These are phyloP conservation scores for Cichladusa arquata DNA, from an alignment of 2,113 vertebrate species.

Conservation along the genomic window DNA sequence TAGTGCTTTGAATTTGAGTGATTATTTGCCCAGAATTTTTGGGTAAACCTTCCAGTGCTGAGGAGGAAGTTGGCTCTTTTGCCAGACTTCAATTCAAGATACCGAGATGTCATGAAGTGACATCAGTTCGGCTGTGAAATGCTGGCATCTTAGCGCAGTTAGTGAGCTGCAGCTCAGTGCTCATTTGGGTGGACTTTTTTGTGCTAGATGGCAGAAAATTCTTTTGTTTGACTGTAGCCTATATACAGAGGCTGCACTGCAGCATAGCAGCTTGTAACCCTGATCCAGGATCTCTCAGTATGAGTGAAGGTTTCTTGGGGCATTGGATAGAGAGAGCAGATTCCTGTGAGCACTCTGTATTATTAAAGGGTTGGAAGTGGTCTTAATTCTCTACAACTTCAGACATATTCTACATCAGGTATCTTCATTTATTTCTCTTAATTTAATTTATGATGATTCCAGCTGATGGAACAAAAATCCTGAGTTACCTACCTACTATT, in stretches of 20 bases:
- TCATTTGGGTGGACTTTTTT: neutral
- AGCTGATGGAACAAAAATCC: neutral
- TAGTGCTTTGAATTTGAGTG: neutral
- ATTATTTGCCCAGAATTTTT: neutral
- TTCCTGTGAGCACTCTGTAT: neutral
- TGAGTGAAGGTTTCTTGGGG: neutral
- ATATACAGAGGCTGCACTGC: neutral
- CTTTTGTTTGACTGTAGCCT: neutral
- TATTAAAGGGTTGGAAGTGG: neutral
- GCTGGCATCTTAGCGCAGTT: rapidly evolving
- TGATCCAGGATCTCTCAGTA: neutral
- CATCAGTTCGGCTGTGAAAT: neutral
- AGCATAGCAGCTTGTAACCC: neutral
- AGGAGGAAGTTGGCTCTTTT: neutral
- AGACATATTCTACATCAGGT: neutral
- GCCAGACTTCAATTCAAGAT: neutral
- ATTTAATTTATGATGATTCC: neutral
- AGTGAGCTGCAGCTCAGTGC: neutral
- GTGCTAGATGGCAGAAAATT: neutral
- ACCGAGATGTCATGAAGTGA: neutral
- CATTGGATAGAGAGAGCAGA: neutral
- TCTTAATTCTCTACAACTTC: neutral
- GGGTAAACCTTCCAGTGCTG: neutral
- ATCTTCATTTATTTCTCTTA: neutral
- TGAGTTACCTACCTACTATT: neutral